phyloP scores from a whole-genome alignment of 2,888 invertebrate species.

The Chalcosyrphus nemorum region DNA sequence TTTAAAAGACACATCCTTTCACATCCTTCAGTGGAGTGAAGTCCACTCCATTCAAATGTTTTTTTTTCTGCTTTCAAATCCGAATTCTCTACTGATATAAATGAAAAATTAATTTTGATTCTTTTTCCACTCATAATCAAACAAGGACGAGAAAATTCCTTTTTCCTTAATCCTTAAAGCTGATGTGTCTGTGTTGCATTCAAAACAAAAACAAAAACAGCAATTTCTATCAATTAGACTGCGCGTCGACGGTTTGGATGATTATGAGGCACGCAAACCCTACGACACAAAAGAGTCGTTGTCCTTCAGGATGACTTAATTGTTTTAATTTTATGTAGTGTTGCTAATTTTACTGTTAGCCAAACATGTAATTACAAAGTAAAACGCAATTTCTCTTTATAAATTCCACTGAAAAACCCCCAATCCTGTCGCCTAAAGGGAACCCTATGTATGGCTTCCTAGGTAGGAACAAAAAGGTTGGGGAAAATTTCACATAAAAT shows the following conservation, averaged over 20 bases:
- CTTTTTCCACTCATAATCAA: no score
- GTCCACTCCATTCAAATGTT: background rate
- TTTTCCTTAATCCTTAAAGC: background rate
- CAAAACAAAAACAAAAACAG: no score
- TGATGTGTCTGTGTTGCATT: background rate
- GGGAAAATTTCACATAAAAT: conserved; percentile 21
- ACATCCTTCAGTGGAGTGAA: background rate
- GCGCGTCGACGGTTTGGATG: background rate
- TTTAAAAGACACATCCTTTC: conserved; percentile 1
- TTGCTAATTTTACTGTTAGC: background rate
- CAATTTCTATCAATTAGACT: background rate
- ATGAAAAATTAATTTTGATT: background rate
- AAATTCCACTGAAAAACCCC: background rate
- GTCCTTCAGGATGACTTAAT: background rate
- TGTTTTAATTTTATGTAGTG: background rate
- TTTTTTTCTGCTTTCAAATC: background rate
- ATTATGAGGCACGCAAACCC: background rate
- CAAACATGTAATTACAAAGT: conserved; percentile 4
- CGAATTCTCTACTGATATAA: no score
- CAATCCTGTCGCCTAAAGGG: background rate
- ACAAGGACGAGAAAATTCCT: no score
- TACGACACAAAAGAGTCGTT: background rate
- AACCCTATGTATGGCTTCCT: background rate
- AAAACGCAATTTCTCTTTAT: conserved; percentile 9
- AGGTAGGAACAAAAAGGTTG: no score